Percentiles rank a stretch among this genome's conserved stretches.
Conservation (phyloP, 2,888 invertebrate genomes). For the Criorhina ranunculi region DNA sequence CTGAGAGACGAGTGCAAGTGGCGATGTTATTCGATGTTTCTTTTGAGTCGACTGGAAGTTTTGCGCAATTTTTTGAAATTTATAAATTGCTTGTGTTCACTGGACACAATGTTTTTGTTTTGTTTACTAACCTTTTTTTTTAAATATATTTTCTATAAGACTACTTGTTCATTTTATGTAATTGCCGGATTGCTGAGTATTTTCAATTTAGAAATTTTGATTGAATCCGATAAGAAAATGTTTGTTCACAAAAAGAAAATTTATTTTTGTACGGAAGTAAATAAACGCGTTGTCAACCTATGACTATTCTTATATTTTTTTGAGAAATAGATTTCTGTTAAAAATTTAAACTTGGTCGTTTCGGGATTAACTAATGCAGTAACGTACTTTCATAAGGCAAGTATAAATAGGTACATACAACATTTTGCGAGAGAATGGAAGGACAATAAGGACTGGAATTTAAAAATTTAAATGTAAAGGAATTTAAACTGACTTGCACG, state of each 20-base stretch:
- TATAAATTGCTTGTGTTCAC: background rate
- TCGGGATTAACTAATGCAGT: background rate
- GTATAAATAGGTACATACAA: background rate
- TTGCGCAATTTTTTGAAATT: background rate
- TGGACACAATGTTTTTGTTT: background rate
- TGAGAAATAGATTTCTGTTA: background rate
- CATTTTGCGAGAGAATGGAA: too few species aligned
- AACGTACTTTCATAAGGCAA: background rate
- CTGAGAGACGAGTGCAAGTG: background rate
- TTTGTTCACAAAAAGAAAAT: background rate
- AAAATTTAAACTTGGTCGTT: background rate
- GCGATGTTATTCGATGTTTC: constrained; percentile 7
- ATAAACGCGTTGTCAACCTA: too few species aligned
- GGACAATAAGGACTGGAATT: too few species aligned
- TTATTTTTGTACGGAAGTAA: background rate
- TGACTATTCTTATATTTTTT: too few species aligned
- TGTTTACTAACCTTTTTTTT: background rate
- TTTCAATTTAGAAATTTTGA: background rate
- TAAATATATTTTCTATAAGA: background rate
- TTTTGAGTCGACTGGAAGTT: background rate
- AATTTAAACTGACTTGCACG: too few species aligned
- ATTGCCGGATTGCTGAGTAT: background rate
- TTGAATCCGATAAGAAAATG: background rate
- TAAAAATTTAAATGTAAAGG: too few species aligned
- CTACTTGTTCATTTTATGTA: background rate